Evolutionary conservation across 2,797 vertebrate genomes (phyloP).

Genomic region (Avahi laniger): DNA sequence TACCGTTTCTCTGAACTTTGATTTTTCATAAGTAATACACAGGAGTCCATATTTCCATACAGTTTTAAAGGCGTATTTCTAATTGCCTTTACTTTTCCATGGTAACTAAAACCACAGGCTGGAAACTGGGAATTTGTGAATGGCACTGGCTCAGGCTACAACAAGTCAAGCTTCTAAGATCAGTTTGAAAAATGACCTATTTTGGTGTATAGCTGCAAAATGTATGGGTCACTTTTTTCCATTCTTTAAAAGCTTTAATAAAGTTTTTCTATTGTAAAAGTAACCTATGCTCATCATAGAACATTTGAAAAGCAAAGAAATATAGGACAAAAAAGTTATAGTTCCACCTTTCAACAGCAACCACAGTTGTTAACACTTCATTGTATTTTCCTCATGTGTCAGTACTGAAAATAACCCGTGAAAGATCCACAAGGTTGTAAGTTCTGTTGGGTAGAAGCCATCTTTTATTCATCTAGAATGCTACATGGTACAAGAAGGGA

Average conservation of each 20-base stretch:
- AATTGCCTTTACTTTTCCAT: constrained; percentile 27
- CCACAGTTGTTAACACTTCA: background rate
- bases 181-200: constrained; percentile 9
- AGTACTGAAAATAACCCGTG: background rate
- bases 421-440: background rate
- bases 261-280: background rate
- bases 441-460: background rate
- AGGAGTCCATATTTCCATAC: background rate
- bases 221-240: background rate
- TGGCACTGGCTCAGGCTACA: background rate
- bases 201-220: background rate
- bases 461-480: background rate
- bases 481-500: background rate
- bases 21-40: background rate
- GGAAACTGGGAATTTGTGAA: constrained; percentile 30
- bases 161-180: background rate
- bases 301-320: background rate
- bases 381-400: background rate
- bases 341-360: background rate
- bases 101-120: constrained; percentile 4
- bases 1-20: constrained; percentile 8
- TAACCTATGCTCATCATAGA: background rate
- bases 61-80: background rate
- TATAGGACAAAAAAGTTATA: background rate
- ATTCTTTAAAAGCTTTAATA: background rate